phyloP scores from a whole-genome alignment of 2,888 invertebrate genomes.

The Acrocera orbiculus region DNA sequence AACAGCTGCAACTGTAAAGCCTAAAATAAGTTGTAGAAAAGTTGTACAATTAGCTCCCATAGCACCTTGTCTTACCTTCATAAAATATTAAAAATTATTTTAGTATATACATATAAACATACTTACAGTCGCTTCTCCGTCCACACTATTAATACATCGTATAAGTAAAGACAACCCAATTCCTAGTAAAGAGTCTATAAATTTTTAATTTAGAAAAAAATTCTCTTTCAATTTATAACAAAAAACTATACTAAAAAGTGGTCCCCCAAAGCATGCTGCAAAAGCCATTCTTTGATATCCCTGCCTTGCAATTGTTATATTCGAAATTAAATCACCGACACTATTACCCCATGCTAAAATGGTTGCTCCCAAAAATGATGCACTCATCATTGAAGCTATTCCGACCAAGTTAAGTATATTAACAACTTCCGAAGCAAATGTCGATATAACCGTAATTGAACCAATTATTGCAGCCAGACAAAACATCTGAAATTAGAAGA shows the following conservation, averaged over 20 bases:
- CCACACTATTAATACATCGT: too few relatives aligned
- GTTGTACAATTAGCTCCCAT: too few relatives aligned
- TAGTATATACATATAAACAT: too few relatives aligned
- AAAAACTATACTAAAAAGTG: conserved; percentile 39
- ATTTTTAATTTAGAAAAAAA: too few relatives aligned
- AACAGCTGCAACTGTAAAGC: too few relatives aligned
- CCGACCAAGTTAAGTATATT: conserved; percentile 33
- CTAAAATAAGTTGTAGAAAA: too few relatives aligned
- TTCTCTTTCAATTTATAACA: conserved; percentile 13
- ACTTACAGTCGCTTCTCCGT: too few relatives aligned
- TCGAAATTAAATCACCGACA: conserved; percentile 35
- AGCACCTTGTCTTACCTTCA: too few relatives aligned
- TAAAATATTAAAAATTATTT: too few relatives aligned
- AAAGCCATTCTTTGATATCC: conserved; percentile 48
- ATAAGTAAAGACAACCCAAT: too few relatives aligned
- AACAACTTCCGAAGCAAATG: background rate
- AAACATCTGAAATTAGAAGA: background rate
- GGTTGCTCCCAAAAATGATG: conserved; percentile 43
- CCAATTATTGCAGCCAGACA: background rate
- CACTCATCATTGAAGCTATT: conserved; percentile 36
- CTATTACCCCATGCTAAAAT: conserved; percentile 48
- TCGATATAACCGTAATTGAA: background rate
- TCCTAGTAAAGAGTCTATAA: too few relatives aligned
- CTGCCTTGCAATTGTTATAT: conserved; percentile 39
- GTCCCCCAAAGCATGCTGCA: conserved; percentile 50